Evolutionary conservation across 2,113 vertebrate genomes (phyloP), one percentile per base, ranked within the genome.

Genomic region (Hemicordylus capensis): DNA sequence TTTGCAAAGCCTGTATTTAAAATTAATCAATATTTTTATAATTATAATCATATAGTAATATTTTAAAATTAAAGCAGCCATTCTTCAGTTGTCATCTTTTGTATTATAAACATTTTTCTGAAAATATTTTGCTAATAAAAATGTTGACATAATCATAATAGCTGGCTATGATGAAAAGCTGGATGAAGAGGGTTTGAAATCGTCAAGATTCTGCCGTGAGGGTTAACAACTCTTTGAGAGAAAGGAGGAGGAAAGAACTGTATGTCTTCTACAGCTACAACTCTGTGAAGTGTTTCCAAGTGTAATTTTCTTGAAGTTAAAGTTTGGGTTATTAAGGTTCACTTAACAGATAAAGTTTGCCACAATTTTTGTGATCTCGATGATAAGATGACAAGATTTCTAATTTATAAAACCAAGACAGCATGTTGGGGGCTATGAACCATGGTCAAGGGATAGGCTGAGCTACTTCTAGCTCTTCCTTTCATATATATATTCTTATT

Each of bases 261-360:
- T 94, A 89, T 93, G 93, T 87, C 90, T 92, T 90, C 82, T 5
- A 64, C 87, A 94, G 75, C 91, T 94, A 85, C 82, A 73, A 88
- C 90, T 87, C 92, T 94, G 81, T 85, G 93, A 95, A 96, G 91
- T 93, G 91, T 93, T 96, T 96, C 93, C 88, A 28, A 91, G 87
- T 77, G 92, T 96, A 96, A 96, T 96, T 96, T 95, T 91, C 94
- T 96, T 95, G 93, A 95, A 96, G 95, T 96, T 96, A 96, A 96
- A 96, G 93, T 92, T 88, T 91, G 58, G 93, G 94, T 96, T 96
- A 93, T 94, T 96, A 93, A 93, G 95, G 96, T 96, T 96, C 95
- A 96, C 93, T 94, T 94, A 88, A 83, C 92, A 95, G 94, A 94
- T 94, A 96, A 96, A 95, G 93, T 96, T 97, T 95, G 94, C 92